Evolutionary conservation across 2,888 invertebrate species (phyloP).

Genomic region (Netelia inedita): DNA sequence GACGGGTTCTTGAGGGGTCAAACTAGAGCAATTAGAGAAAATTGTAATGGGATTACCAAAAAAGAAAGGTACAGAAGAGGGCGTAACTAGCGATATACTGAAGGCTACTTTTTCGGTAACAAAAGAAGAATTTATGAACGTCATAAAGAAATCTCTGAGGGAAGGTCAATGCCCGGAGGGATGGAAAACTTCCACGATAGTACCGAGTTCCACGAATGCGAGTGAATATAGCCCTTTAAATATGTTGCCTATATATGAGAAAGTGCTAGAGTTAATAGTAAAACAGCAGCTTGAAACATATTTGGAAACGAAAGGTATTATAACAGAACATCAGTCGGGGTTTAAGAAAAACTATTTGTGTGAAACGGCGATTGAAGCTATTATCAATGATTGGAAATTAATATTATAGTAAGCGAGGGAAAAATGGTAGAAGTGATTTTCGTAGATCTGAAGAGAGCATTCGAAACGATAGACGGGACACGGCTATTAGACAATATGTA

Average conservation of each 20-base stretch:
- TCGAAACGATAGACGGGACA: conserved; percentile 57
- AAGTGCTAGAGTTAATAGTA: conserved; percentile 50
- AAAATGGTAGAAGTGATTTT: conserved; percentile 59
- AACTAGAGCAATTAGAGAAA: no score
- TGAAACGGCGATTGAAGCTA: conserved; percentile 52
- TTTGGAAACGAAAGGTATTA: conserved; percentile 30
- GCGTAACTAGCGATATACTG: no score
- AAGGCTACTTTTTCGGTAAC: no score
- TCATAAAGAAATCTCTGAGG: conserved; percentile 33
- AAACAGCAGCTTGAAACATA: conserved; percentile 35
- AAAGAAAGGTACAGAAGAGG: no score
- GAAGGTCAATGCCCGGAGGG: conserved; percentile 15
- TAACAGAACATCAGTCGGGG: no score
- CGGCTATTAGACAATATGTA: conserved; percentile 20
- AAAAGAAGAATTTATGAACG: background rate
- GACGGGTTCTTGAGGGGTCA: conserved; percentile 1
- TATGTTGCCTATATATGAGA: conserved; percentile 47
- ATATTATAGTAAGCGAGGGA: conserved; percentile 37
- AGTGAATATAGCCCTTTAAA: conserved; percentile 55
- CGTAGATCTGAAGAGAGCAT: conserved; percentile 61
- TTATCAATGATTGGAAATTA: conserved; percentile 57
- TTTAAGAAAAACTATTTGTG: conserved; percentile 57
- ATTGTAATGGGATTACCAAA: no score
- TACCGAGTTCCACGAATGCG: conserved; percentile 33
- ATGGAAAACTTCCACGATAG: conserved; percentile 42